Evolutionary conservation across 2,888 invertebrate genomes (phyloP).

Genomic region (Tachystola acroxantha): DNA sequence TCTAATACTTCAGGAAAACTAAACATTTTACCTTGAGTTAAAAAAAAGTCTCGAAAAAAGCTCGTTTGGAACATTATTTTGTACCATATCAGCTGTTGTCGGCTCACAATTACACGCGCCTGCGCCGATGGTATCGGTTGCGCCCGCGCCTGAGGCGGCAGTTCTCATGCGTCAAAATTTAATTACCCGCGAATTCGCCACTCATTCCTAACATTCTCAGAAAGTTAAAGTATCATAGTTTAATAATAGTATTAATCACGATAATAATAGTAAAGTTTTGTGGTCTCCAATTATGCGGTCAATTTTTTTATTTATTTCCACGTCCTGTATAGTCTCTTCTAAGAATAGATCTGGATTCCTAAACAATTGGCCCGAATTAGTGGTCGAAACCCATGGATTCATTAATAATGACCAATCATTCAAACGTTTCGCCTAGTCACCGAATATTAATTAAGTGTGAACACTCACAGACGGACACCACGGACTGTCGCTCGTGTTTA

Average conservation of each 20-base stretch:
- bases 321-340: slow-evolving; percentile 1
- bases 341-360: slow-evolving; percentile 4
- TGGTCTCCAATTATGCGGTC: no score
- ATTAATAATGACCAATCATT: slow-evolving; percentile 31
- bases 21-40: no score
- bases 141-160: slow-evolving; percentile 29
- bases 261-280: no score
- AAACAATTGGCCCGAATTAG: slow-evolving; percentile 52
- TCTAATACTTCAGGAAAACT: no score
- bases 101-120: slow-evolving; percentile 46
- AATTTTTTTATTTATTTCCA: no score
- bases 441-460: slow-evolving; percentile 67
- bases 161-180: slow-evolving; percentile 49
- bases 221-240: background rate
- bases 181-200: slow-evolving; percentile 60
- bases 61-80: slow-evolving; percentile 25
- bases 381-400: slow-evolving; percentile 26
- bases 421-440: slow-evolving; percentile 51
- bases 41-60: no score
- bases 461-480: slow-evolving; percentile 29
- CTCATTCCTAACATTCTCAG: slow-evolving; percentile 33
- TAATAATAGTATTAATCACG: no score
- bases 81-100: slow-evolving; percentile 30
- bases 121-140: slow-evolving; percentile 52
- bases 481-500: slow-evolving; percentile 41